Percentiles rank a stretch among this genome's conserved stretches.
These are phyloP conservation scores for Napeogenes sylphis DNA, from an alignment of 2,888 invertebrate genomes.

Conservation along the genomic window DNA sequence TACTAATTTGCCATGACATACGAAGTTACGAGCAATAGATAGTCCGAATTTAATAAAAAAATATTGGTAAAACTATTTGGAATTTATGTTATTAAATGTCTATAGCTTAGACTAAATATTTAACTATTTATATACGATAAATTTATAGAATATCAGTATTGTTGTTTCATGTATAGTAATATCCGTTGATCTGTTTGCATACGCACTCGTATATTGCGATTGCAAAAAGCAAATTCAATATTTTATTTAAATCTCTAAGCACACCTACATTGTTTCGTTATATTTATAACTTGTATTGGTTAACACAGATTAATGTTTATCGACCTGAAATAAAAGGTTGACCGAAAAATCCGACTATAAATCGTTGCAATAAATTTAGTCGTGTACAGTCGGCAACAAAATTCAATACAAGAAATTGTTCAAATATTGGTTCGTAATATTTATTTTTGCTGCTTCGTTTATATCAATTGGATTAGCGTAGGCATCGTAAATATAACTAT, in stretches of 20 bases:
- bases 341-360: constrained; percentile 27
- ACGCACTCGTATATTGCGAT: no score
- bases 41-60: no score
- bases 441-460: constrained; percentile 4
- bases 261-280: constrained; percentile 12
- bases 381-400: constrained; percentile 16
- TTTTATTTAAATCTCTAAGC: constrained; percentile 13
- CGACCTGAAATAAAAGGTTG: constrained; percentile 30
- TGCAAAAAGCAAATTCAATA: no score
- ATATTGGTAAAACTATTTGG: no score
- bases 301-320: constrained; percentile 30
- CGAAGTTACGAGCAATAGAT: no score
- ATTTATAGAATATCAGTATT: no score
- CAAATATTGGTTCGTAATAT: constrained; percentile 6
- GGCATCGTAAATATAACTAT: constrained; percentile 3
- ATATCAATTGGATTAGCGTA: constrained; percentile 6
- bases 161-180: no score
- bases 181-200: no score
- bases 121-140: no score
- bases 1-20: no score
- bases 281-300: constrained; percentile 22
- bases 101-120: no score
- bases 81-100: no score
- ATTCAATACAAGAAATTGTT: constrained; percentile 14
- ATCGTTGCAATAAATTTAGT: constrained; percentile 28